Evolutionary conservation across 2,797 vertebrate genomes (phyloP), one percentile per base, ranked within the genome.

Genomic region (Vireo griseus): DNA sequence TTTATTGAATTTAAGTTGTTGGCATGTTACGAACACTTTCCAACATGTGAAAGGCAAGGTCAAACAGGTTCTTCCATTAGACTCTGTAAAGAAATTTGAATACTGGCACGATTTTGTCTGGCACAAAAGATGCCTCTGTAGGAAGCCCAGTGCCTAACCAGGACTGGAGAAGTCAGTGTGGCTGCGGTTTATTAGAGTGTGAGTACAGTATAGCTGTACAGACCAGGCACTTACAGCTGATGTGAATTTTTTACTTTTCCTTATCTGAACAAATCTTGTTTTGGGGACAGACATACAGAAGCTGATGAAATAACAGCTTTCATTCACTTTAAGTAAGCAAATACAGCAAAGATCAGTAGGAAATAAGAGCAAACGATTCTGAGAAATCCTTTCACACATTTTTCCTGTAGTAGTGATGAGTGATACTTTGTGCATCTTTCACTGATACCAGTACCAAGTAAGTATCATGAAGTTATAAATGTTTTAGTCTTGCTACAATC

Each of bases 121-220:
- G 44, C 40, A 55, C 28, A 66, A 58, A 86, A 42, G 31, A 26
- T 20, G 28, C 0, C 1, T 29, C 31, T 42, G 31, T 12, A 86
- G 66, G 67, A 93, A 81, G 31, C 31, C 31, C 10, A 19, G 28
- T 20, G 40, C 31, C 20, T 45, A 37, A 48, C 6, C 1, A 3
- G 39, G 21, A 26, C 5, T 89, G 45, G n/a, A 68, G 47, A 83
- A 88, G 21, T 11, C 35, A 9, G 12, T 2, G 13, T 15, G 48
- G 50, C 45, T 57, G 55, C 57, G 63, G 57, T 39, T 80, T 35
- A 67, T 19, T 16, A 63, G 61, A 68, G 51, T 0, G 0, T 25
- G 24, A 65, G 18, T 25, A 13, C 0, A 1, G 31, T 2, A 1
- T 2, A 58, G 33, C 16, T 62, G 11, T 44, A 33, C 40, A 44